Evolutionary conservation across 2,797 vertebrate species (phyloP).

Genomic region (Rhinophrynus dorsalis): DNA sequence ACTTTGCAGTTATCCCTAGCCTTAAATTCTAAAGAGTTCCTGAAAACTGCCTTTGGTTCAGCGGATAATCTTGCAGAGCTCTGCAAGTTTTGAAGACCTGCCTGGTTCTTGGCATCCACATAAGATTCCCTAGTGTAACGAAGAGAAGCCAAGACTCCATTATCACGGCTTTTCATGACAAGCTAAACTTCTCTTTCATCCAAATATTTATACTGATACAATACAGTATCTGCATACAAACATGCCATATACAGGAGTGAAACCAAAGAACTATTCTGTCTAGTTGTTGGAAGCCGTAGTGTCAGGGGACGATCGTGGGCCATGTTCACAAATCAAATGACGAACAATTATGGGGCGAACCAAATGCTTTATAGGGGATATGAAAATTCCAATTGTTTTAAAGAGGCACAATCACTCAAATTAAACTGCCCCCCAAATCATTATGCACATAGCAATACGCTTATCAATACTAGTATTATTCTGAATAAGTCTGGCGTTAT

Average conservation of each 20-base stretch:
- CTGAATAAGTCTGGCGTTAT: too few relatives aligned
- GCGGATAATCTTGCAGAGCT: constrained; percentile 39
- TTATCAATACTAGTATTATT: too few relatives aligned
- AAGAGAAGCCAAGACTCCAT: constrained; percentile 44
- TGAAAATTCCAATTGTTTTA: too few relatives aligned
- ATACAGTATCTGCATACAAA: constrained; percentile 30
- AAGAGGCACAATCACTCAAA: too few relatives aligned
- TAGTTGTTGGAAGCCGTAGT: background rate
- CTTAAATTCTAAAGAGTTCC: too few relatives aligned
- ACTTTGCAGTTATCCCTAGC: too few relatives aligned
- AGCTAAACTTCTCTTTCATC: constrained; percentile 33
- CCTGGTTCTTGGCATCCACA: constrained; percentile 40
- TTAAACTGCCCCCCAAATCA: too few relatives aligned
- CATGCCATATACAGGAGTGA: constrained; percentile 20
- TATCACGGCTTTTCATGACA: constrained; percentile 39
- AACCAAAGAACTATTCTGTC: background rate
- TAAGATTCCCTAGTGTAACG: constrained; percentile 41
- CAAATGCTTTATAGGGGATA: too few relatives aligned
- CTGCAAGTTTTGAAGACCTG: constrained; percentile 33
- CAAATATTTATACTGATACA: constrained; percentile 46
- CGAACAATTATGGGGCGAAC: too few relatives aligned
- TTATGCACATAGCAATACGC: too few relatives aligned
- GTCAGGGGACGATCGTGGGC: background rate
- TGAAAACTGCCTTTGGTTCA: constrained; percentile 38
- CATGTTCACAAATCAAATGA: too few relatives aligned